A percentile compares a stretch with the other conserved stretches of the same genome.
phyloP scores from a whole-genome alignment of 2,797 vertebrate genomes.

The Lepus oiostolus region DNA sequence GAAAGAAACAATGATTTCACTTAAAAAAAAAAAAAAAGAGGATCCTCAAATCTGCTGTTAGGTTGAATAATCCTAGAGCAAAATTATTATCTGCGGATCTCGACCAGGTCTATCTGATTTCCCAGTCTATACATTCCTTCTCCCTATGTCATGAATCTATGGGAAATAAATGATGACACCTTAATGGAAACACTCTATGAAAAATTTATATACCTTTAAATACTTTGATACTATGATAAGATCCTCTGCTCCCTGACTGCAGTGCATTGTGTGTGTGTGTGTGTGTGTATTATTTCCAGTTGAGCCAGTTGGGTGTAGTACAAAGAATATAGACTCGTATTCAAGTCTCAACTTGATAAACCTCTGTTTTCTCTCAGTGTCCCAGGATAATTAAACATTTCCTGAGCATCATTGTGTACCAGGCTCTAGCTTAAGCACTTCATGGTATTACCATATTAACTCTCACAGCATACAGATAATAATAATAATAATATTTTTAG shows the following conservation, averaged over 20 bases:
- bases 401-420: too few relatives aligned
- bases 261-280: background rate
- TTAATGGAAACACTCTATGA: background rate
- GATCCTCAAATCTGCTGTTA: background rate
- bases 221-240: background rate
- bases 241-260: background rate
- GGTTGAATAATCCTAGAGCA: conserved; percentile 8
- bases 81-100: background rate
- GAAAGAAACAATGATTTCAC: background rate
- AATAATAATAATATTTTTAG: background rate
- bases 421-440: background rate
- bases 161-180: background rate
- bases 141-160: background rate
- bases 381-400: background rate
- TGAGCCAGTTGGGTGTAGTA: background rate
- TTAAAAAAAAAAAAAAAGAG: background rate
- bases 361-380: background rate
- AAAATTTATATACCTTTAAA: background rate
- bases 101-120: background rate
- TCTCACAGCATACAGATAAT: background rate
- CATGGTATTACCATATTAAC: background rate
- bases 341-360: background rate
- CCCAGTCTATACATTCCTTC: background rate
- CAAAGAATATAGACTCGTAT: background rate
- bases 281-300: background rate